Evolutionary conservation across 1,140 invertebrate genomes (phyloP), one percentile per base, ranked within the genome.

Genomic region (Anastatus disparis): DNA sequence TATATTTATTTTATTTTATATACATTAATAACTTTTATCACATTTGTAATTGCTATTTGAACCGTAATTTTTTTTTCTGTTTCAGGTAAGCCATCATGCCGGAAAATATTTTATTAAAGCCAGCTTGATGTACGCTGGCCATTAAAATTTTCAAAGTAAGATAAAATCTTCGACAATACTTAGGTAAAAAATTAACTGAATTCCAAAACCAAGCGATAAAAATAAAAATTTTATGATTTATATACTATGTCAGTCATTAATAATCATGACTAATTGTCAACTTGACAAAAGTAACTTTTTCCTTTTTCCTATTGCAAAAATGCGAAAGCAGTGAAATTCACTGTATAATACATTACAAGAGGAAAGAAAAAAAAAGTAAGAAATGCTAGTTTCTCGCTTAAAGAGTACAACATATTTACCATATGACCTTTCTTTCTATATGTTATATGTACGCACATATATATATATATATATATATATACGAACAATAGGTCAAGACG

Each of bases 31-130:
- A 35, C 26, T 27, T 52, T 27, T 26, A 52, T 26, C 50, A 27
- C 3, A 29, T 13, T 55, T 6, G 15, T 2, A n/a, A n/a, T n/a
- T n/a, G n/a, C n/a, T n/a, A n/a, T n/a, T n/a, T n/a, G n/a, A n/a
- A n/a, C n/a, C n/a, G n/a, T n/a, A n/a, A n/a, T n/a, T n/a, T n/a
- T n/a, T 13, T 44, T 56, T 50, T 56, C 24, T 59, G 46, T 69
- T 61, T 2, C 56, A 69, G 66, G 66, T 69, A 69, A 61, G 56
- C 31, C 15, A 58, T 27, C 31, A 53, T 38, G 26, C 17, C 29
- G 31, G 48, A 46, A 17, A 4, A 48, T 22, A 63, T 50, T 63
- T 9, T n/a, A n/a, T n/a, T n/a, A n/a, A n/a, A n/a, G n/a, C n/a
- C 26, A 9, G 38, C 50, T 17, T 24, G 12, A 62, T 63, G 44